phyloP scores from a whole-genome alignment of 2,888 invertebrate species.

The Phaedon cochleariae region DNA sequence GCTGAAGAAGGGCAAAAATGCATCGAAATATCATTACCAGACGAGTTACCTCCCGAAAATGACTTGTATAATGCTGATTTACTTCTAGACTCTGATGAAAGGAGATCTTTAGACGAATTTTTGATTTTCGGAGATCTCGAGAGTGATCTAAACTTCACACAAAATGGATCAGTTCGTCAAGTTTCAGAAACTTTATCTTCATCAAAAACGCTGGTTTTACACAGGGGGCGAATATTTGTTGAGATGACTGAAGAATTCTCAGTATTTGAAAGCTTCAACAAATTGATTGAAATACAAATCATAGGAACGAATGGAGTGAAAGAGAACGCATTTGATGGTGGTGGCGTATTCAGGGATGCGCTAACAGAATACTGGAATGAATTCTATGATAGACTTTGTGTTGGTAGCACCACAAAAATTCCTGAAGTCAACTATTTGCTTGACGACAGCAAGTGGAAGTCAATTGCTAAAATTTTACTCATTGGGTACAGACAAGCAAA shows the following conservation, averaged over 20 bases:
- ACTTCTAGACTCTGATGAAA: too few species aligned
- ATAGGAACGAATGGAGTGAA: slow-evolving; percentile 27
- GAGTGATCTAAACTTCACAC: neutral
- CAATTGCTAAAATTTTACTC: slow-evolving; percentile 28
- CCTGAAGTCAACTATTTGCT: too few species aligned
- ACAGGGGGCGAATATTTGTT: slow-evolving; percentile 13
- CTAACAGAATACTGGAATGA: slow-evolving; percentile 31
- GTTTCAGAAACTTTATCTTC: slow-evolving; percentile 12
- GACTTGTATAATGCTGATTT: too few species aligned
- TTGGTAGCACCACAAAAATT: slow-evolving; percentile 24
- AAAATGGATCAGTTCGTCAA: neutral
- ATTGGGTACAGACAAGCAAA: slow-evolving; percentile 25
- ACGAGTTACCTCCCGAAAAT: too few species aligned
- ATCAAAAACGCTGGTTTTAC: slow-evolving; percentile 1
- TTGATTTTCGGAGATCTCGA: slow-evolving; percentile 12
- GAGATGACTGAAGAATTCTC: slow-evolving; percentile 24
- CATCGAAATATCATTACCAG: too few species aligned
- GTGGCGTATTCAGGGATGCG: slow-evolving; percentile 34
- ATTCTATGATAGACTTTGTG: slow-evolving; percentile 24
- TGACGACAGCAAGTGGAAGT: too few species aligned
- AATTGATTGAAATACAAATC: slow-evolving; percentile 18
- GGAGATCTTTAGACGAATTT: slow-evolving; percentile 13
- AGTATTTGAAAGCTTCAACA: slow-evolving; percentile 9
- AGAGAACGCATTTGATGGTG: slow-evolving; percentile 29
- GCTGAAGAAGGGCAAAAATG: too few species aligned